Base-by-base conservation (phyloP, 2,797 vertebrate species). In the Malurus splendens region DNA sequence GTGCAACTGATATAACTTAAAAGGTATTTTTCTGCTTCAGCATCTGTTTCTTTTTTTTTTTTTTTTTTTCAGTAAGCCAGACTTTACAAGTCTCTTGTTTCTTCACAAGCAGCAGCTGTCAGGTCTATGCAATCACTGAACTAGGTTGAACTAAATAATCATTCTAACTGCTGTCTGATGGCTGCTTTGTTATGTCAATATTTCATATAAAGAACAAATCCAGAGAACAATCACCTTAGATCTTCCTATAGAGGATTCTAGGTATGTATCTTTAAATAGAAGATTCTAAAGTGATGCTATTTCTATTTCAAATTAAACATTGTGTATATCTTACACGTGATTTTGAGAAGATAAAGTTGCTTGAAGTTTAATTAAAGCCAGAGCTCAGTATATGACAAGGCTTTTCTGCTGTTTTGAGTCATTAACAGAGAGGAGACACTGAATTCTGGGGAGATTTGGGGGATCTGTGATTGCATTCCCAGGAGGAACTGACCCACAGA, bases 271-370 rank as follows among this genome's bases (percentile, higher is more conserved):
- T 82, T 79, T 54, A 52, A 85, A 44, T 1, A 56, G 11, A 22
- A 4, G 6, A 59, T 38, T 44, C 23, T 36, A 24, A 64, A 82
- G 44, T n/a, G 19, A 82, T 32, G 41, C 4, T 41, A 19, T 54
- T 87, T 71, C 70, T 57, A 30, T 81, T 68, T 83, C 47, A 68
- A 83, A 83, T 74, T 64, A 64, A 92, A 39, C 14, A 50, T 10
- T 8, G 10, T 13, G 4, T 27, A 5, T 41, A 33, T 38, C 55
- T 74, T 50, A 27, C 27, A 51, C 7, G 4, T 10, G 15, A 62
- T 52, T 87, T 89, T 74, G 54, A 65, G 61, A 71, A 67, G 55
- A 68, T 56, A 44, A 81, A 61, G 27, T 85, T 77, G 67, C 19
- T 64, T 30, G 41, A 67, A 59, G 27, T 44, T 77, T 82, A 76